A percentile compares a stretch with the other conserved stretches of the same genome.
Evolutionary conservation across 2,113 vertebrate species (phyloP).

Genomic region (Pteropus alecto): DNA sequence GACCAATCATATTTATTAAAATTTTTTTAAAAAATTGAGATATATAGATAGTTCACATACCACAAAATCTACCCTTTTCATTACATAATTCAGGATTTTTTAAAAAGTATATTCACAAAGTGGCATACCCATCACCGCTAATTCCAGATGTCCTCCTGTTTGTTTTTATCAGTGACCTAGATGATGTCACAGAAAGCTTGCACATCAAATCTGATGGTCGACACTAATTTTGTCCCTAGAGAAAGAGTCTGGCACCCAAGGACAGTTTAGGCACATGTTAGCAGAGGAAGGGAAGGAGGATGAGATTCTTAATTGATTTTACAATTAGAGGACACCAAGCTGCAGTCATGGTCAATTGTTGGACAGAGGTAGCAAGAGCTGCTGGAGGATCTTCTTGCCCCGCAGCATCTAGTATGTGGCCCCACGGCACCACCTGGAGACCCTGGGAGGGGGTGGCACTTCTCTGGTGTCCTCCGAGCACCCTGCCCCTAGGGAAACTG

Average conservation of each 20-base stretch:
- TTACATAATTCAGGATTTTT: neutral
- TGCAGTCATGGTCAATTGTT: neutral
- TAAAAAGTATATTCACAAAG: neutral
- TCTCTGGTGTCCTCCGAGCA: neutral
- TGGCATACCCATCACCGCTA: neutral
- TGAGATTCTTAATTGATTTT: neutral
- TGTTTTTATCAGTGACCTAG: constrained; percentile 16
- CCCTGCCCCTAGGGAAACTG: neutral
- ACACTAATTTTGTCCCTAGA: neutral
- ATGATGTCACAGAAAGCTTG: neutral
- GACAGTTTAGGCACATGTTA: neutral
- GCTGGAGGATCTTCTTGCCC: neutral
- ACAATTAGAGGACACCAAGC: neutral
- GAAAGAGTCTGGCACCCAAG: neutral
- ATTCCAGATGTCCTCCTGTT: neutral
- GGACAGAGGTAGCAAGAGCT: neutral
- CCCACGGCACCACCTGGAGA: neutral
- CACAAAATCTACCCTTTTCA: neutral
- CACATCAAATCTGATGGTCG: neutral
- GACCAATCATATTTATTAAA: neutral
- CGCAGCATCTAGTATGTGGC: neutral
- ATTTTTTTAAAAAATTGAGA: neutral
- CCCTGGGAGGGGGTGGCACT: neutral
- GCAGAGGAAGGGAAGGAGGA: neutral
- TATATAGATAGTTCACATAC: neutral